Evolutionary conservation across 2,888 invertebrate genomes (phyloP).

Genomic region (Perizoma flavofasciatum): DNA sequence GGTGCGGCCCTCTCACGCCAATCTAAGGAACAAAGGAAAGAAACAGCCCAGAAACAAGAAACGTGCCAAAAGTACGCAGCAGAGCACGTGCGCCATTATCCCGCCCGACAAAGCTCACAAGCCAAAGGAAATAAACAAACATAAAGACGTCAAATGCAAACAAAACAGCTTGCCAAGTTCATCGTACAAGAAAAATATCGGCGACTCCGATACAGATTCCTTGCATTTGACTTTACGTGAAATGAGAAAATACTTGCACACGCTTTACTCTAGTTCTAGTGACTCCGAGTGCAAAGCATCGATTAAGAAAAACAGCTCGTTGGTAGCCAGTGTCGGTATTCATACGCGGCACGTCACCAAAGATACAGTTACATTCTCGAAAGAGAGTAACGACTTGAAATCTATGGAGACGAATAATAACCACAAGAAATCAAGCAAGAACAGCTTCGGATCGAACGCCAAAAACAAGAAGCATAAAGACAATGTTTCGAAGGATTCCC

Average conservation of each 20-base stretch:
- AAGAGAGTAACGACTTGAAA: conserved; percentile 65
- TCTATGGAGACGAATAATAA: conserved; percentile 74
- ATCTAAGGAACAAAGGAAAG: conserved; percentile 67
- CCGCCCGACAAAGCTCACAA: conserved; percentile 55
- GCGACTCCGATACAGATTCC: conserved; percentile 86
- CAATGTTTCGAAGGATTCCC: conserved; percentile 56
- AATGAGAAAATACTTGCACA: conserved; percentile 92
- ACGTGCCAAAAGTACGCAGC: conserved; percentile 66
- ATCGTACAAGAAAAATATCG: conserved; percentile 79
- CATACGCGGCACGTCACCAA: conserved; percentile 64
- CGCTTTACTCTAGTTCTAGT: conserved; percentile 90
- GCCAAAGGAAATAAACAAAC: conserved; percentile 58
- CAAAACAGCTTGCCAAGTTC: conserved; percentile 88
- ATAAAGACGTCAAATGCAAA: conserved; percentile 80
- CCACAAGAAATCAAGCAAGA: conserved; percentile 77
- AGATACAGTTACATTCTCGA: conserved; percentile 62
- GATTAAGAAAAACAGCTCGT: conserved; percentile 75
- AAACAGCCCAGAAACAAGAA: conserved; percentile 68
- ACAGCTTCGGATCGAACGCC: conserved; percentile 83
- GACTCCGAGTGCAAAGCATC: conserved; percentile 84
- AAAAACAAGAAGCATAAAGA: conserved; percentile 86
- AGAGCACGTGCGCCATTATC: conserved; percentile 50
- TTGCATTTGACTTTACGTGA: conserved; percentile 94
- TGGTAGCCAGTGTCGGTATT: conserved; percentile 72
- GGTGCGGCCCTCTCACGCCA: conserved; percentile 83